These are phyloP conservation scores for Aphelenchoides avenae DNA, from an alignment of 1,140 invertebrate species.

Conservation along the genomic window DNA sequence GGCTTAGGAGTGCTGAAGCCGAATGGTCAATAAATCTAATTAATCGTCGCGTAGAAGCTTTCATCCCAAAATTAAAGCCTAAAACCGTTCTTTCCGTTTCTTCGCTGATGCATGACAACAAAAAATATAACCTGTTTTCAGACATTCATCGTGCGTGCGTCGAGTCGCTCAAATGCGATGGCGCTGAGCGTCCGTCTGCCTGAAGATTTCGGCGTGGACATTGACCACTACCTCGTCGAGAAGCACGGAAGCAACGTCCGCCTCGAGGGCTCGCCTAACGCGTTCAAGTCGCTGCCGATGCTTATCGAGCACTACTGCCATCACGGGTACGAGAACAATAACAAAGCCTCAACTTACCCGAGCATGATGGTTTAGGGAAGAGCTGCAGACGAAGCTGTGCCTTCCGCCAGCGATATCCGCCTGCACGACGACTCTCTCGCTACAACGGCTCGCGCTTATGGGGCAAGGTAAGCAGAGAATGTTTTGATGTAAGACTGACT, in stretches of 20 bases:
- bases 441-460: slow-evolving; percentile 79
- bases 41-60: neutral
- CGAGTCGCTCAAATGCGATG: slow-evolving; percentile 84
- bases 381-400: slow-evolving; percentile 81
- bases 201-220: slow-evolving; percentile 76
- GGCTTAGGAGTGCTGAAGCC: neutral
- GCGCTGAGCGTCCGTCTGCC: slow-evolving; percentile 84
- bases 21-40: neutral
- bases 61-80: neutral
- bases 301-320: slow-evolving; percentile 86
- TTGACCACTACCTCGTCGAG: slow-evolving; percentile 91
- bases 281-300: slow-evolving; percentile 81
- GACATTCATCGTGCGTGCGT: slow-evolving; percentile 88
- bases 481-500: neutral
- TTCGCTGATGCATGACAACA: neutral
- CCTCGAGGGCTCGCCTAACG: slow-evolving; percentile 84
- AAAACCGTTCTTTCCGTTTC: neutral
- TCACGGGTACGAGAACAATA: slow-evolving; percentile 69
- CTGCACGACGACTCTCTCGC: slow-evolving; percentile 79
- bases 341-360: neutral
- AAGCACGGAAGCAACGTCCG: slow-evolving; percentile 68
- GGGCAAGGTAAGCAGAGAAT: slow-evolving; percentile 69
- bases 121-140: slow-evolving; percentile 61
- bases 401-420: slow-evolving; percentile 70
- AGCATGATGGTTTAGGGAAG: slow-evolving; percentile 66